Evolutionary conservation across 2,888 invertebrate genomes (phyloP), one percentile per base, ranked within the genome.

Genomic region (Monochamus alternatus): DNA sequence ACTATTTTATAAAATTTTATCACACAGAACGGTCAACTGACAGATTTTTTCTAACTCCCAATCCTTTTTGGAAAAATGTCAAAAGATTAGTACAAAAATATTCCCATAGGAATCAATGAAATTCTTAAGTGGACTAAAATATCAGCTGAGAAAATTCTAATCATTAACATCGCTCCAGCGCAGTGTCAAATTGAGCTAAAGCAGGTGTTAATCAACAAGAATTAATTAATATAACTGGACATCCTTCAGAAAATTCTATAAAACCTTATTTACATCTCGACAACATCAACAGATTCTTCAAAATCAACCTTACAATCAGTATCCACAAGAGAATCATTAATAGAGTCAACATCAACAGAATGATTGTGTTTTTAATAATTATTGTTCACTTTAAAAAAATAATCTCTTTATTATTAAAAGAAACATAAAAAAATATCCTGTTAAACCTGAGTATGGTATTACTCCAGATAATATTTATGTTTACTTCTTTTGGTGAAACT

Each of bases 1-100:
- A 52, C 52, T 52, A 52, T 52, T 52, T 58, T 58, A 30, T 58
- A 58, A 58, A 8, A 58, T 58, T 58, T 58, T 58, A 58, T 58
- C 1, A 14, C 1, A 14, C 58, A 58, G 47, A 47, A 9, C 22
- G 8, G 3, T 14, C 58, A 58, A 58, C 14, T 8, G 58, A 14
- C 4, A 58, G 14, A 58, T 10, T 30, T 52, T 52, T 52, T 52
- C 12, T n/a, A 14, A 58, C 58, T 58, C 14, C 58, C 14, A 58
- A 58, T 14, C 58, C 22, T 12, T 58, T 58, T n/a, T 58, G 9
- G 14, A 14, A 58, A 58, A 58, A 14, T 58, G 1, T 58, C 14
- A 58, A 14, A 58, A 58, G 1, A 3, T 14, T 58, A 10, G 14
- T 58, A 58, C n/a, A 58, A 58, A 58, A 14, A 58, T 58, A 14